Conservation (phyloP, 2,888 invertebrate species). For the Candidula unifasciata region DNA sequence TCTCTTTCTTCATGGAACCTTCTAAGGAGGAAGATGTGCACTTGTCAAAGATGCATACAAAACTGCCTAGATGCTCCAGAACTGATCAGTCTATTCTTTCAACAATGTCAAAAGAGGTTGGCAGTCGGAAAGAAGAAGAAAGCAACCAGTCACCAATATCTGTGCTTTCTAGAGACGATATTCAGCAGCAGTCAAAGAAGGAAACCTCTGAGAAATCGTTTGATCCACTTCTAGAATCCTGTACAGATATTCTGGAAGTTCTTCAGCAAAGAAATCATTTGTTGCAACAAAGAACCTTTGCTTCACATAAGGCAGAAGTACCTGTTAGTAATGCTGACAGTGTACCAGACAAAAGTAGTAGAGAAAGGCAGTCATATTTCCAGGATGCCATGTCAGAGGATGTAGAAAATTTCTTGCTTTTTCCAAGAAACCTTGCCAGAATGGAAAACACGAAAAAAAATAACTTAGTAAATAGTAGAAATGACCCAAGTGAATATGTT, state of each 20-base stretch:
- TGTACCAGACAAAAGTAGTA: neutral
- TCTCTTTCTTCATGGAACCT: slow-evolving; percentile 36
- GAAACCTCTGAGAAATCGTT: neutral
- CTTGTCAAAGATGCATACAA: neutral
- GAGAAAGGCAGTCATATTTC: neutral
- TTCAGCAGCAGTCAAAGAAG: neutral
- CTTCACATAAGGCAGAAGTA: neutral
- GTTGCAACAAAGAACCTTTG: neutral
- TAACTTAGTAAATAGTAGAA: neutral
- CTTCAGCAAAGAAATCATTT: neutral
- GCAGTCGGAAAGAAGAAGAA: neutral
- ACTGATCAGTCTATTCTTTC: neutral
- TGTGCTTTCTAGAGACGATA: neutral
- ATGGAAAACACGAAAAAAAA: neutral
- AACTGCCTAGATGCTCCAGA: neutral
- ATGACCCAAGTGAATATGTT: too few relatives aligned
- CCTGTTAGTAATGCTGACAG: neutral
- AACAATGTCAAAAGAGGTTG: neutral
- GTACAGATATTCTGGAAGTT: neutral
- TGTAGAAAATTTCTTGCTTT: slow-evolving; percentile 35
- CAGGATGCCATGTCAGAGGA: neutral
- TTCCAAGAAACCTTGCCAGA: neutral
- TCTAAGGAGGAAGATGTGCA: neutral
- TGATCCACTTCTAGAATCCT: neutral
- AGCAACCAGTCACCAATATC: neutral